Evolutionary conservation across 2,888 invertebrate genomes (phyloP).

Genomic region (Fissipunctia ypsillon): DNA sequence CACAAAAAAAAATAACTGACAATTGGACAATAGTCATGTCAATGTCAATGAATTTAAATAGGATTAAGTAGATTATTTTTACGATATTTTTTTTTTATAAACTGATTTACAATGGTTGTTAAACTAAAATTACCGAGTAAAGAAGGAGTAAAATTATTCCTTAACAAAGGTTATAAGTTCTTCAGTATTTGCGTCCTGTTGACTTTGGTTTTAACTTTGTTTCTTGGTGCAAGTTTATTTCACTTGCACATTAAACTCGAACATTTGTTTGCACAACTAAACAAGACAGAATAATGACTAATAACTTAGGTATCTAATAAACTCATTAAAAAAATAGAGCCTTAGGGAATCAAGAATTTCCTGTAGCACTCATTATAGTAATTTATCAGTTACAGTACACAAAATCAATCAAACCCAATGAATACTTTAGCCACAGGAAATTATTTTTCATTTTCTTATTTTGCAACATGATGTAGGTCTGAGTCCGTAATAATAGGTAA

Average conservation of each 20-base stretch:
- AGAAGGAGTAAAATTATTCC: constrained; percentile 45
- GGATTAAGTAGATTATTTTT: constrained; percentile 1
- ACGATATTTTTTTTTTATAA: neutral
- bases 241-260: constrained; percentile 33
- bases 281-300: neutral
- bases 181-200: constrained; percentile 28
- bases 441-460: too few species aligned
- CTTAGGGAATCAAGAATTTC: neutral
- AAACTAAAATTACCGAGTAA: constrained; percentile 77
- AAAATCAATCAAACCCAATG: too few species aligned
- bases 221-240: constrained; percentile 4
- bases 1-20: neutral
- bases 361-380: neutral
- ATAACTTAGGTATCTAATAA: neutral
- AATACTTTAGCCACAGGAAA: too few species aligned
- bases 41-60: constrained; percentile 22
- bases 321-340: too few species aligned
- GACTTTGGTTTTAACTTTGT: constrained; percentile 11
- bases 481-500: too few species aligned
- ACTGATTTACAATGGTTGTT: constrained; percentile 57
- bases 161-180: constrained; percentile 48
- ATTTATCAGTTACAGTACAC: neutral
- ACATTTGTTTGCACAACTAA: neutral
- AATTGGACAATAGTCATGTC: constrained; percentile 5
- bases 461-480: too few species aligned